Evolutionary conservation across 23 tunicate genomes (phyloP).

Genomic region (Phallusia fumigata): DNA sequence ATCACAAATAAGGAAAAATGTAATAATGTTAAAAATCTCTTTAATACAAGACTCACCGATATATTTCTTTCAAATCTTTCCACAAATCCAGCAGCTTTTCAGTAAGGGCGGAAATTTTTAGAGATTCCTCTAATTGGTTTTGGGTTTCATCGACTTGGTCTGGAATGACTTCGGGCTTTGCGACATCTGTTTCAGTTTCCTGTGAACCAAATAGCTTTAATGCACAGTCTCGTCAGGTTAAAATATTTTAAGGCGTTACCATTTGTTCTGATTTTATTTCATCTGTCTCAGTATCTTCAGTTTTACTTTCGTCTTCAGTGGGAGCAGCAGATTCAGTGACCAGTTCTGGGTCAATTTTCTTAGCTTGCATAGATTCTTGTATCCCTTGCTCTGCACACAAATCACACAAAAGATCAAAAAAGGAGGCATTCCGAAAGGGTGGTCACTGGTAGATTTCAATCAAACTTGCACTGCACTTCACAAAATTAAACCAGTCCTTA

Average conservation of each 20-base stretch:
- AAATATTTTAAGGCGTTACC: neutral
- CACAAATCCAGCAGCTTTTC: constrained; percentile 50
- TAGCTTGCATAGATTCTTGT: neutral
- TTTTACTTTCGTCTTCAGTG: neutral
- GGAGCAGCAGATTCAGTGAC: neutral
- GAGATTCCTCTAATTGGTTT: neutral
- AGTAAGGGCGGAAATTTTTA: constrained; percentile 10
- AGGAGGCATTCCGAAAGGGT: too few species aligned
- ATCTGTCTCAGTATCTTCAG: neutral
- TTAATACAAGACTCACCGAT: constrained; percentile 41
- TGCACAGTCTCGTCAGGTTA: neutral
- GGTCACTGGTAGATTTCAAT: too few species aligned
- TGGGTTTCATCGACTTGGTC: neutral
- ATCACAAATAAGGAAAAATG: neutral
- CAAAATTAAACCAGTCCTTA: too few species aligned
- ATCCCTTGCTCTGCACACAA: constrained; percentile 8
- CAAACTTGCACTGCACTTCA: too few species aligned
- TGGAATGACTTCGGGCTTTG: neutral
- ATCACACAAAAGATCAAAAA: neutral
- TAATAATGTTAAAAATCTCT: neutral
- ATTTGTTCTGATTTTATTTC: neutral
- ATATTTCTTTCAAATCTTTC: constrained; percentile 89
- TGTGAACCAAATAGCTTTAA: neutral
- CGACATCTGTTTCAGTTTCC: neutral
- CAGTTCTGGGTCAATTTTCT: neutral